Base-by-base conservation (phyloP, 2,797 vertebrate species). In the Gymnocypris eckloni region DNA sequence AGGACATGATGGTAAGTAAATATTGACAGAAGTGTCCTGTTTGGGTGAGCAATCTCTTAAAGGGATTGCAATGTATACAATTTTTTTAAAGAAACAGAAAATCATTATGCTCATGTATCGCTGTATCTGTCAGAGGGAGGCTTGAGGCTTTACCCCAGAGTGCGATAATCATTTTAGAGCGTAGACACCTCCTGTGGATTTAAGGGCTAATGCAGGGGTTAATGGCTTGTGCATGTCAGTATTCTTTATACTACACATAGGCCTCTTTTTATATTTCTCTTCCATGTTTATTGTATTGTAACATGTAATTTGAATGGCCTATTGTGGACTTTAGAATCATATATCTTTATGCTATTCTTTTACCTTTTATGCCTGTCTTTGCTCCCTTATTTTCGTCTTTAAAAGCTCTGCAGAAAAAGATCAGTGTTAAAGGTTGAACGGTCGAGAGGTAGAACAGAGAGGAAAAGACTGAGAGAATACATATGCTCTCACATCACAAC, bases 91-190 rank as follows among this genome's bases (percentile, higher is more conserved):
- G 18, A 84, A 67, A 84, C 72, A 89, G 90, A 92, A 92, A 93
- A 88, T 90, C 88, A 83, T 88, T 78, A 89, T 91, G 90, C 84
- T 76, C 73, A 43, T 78, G 20, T 90, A 87, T 89, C 90, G 89
- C 90, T 89, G 86, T 85, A 86, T 87, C 79, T 79, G 87, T 87
- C 61, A 85, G 82, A 69, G 28, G 79, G 54, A 13, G 69, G 16
- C 64, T 59, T 45, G 88, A 91, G 87, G 88, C 87, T 88, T 92
- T 92, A 92, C 91, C 90, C 83, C 85, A 66, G 89, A 93, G 89
- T 72, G 88, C 86, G 91, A 87, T 93, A 93, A 94, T 94, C 91
- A 92, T 92, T 91, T 93, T 89, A 45, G 20, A 37, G 89, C 89
- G 91, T 91, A 91, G 92, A 22, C 87, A 88, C 90, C 81, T 88